Evolutionary conservation across 2,888 invertebrate species (phyloP).

Genomic region (Leptura quadrifasciata): DNA sequence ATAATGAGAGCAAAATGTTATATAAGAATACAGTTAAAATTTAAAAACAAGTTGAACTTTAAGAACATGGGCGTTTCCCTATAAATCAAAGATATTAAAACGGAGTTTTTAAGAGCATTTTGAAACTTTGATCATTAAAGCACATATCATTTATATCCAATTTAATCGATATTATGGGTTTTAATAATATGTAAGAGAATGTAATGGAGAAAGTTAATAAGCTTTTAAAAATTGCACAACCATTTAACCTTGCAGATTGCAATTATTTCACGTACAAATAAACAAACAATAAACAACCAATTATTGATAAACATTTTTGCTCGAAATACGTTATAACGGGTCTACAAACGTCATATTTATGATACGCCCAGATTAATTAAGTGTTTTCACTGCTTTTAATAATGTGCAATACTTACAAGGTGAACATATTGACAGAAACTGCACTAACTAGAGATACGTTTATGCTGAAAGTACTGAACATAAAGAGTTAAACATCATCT

Average conservation of each 20-base stretch:
- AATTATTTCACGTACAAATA: constrained; percentile 48
- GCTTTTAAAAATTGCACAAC: constrained; percentile 50
- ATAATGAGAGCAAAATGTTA: constrained; percentile 35
- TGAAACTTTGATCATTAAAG: constrained; percentile 58
- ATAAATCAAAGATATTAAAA: constrained; percentile 63
- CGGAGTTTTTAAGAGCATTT: constrained; percentile 57
- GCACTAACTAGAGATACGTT: too few species aligned
- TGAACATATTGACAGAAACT: too few species aligned
- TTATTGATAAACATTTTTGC: constrained; percentile 26
- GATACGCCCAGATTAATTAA: constrained; percentile 2
- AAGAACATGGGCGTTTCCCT: constrained; percentile 53
- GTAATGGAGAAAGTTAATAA: constrained; percentile 55
- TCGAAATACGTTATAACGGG: constrained; percentile 16
- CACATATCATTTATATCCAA: constrained; percentile 50
- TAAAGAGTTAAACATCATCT: too few species aligned
- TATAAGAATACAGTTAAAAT: constrained; percentile 19
- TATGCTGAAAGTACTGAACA: too few species aligned
- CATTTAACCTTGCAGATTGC: constrained; percentile 49
- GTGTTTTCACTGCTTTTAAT: constrained; percentile 7
- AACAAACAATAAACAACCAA: constrained; percentile 45
- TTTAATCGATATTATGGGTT: constrained; percentile 49
- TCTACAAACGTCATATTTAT: constrained; percentile 12
- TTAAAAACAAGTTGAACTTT: constrained; percentile 31
- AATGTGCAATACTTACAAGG: too few species aligned
- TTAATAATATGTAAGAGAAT: constrained; percentile 48